A percentile compares a stretch with the other conserved stretches of the same genome.
Conservation (phyloP, 2,113 vertebrate genomes). For the Megaleporinus macrocephalus region DNA sequence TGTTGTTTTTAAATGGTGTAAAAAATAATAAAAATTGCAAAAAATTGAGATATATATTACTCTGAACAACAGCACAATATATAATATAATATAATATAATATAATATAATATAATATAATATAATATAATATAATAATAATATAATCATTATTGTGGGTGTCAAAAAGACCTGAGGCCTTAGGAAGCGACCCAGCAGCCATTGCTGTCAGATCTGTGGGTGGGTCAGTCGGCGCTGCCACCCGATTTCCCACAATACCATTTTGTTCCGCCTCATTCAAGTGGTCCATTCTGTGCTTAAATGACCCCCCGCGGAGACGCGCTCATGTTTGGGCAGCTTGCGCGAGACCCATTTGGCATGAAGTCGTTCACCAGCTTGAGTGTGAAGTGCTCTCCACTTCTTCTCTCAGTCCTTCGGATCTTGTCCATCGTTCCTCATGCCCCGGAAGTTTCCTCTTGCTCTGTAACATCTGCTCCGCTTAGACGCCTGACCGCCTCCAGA, state of each 20-base stretch:
- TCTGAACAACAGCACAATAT: too few relatives aligned
- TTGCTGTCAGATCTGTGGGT: too few relatives aligned
- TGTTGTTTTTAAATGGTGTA: too few relatives aligned
- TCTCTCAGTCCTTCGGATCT: constrained; percentile 11
- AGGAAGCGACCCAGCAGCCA: too few relatives aligned
- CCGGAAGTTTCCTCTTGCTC: neutral
- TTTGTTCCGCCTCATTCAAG: neutral
- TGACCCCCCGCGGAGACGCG: constrained; percentile 1
- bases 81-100: too few relatives aligned
- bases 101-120: too few relatives aligned
- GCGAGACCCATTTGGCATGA: constrained; percentile 11
- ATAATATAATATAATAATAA: too few relatives aligned
- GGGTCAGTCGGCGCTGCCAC: too few relatives aligned
- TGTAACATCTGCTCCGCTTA: constrained; percentile 26
- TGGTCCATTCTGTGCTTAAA: constrained; percentile 7
- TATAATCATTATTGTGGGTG: too few relatives aligned
- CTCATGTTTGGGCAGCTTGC: constrained; percentile 15
- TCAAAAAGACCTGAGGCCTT: too few relatives aligned
- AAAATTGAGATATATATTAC: too few relatives aligned
- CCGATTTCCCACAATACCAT: neutral
- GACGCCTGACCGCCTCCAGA: neutral
- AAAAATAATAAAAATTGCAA: too few relatives aligned
- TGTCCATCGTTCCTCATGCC: neutral
- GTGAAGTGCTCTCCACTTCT: constrained; percentile 16
- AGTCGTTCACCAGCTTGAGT: constrained; percentile 9